phyloP scores from a whole-genome alignment of 2,113 vertebrate species.

The Erinaceus europaeus region DNA sequence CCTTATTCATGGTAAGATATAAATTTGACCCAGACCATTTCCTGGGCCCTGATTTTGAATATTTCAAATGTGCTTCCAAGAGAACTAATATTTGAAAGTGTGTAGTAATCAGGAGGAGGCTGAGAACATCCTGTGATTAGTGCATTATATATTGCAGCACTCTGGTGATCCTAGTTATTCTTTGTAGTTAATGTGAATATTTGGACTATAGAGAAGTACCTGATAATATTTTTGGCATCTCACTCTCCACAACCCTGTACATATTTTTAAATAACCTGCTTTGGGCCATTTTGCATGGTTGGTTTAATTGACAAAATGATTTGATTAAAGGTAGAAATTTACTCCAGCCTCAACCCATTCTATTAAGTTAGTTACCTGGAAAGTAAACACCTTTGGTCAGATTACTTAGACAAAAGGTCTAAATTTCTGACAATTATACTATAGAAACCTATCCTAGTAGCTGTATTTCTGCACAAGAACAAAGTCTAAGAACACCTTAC shows the following conservation, averaged over 20 bases:
- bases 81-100: not conserved
- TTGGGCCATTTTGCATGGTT: not conserved
- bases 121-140: not conserved
- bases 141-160: not conserved
- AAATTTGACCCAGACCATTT: too few relatives aligned
- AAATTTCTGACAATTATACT: constrained; percentile 6
- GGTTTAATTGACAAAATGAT: not conserved
- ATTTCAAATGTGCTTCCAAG: not conserved
- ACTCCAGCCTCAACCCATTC: not conserved
- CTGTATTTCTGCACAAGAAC: not conserved
- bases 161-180: not conserved
- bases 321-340: not conserved
- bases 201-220: not conserved
- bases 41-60: not conserved
- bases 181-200: not conserved
- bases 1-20: too few relatives aligned
- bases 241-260: not conserved
- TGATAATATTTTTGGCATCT: not conserved
- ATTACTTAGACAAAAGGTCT: not conserved
- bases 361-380: not conserved
- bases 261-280: not conserved
- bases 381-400: not conserved
- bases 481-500: not conserved
- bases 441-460: not conserved
- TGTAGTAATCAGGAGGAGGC: not conserved